Base-by-base conservation (phyloP, 2,797 vertebrate species). In the Champsocephalus esox region DNA sequence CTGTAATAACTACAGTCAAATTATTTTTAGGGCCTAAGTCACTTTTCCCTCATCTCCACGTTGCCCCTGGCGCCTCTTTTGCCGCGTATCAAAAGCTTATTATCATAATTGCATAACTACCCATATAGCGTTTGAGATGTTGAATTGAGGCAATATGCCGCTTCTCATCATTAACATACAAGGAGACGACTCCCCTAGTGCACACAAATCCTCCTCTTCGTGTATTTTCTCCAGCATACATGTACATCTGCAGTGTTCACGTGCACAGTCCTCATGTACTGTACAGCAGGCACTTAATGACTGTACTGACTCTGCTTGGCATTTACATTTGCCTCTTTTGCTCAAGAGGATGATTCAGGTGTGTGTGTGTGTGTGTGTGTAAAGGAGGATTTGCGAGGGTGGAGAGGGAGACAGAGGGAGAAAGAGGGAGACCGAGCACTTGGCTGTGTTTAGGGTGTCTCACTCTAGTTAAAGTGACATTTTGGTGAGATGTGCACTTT, bases 401-500 rank as follows among this genome's bases (percentile, higher is more conserved):
- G 5, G 52, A 49, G 61, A 64, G 56, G 74, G 52, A 50, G 43
- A 8, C 46, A 16, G 17, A 75, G 41, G 71, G 59, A 52, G 32
- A 49, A 77, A 59, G 50, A 66, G 43, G 8, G 34, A 57, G 41
- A 67, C 52, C 54, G 80, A 84, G 46, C 17, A 75, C 71, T 85
- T 71, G 81, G 64, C 76, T 84, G 77, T 71, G 71, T 91, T 88
- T 82, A 87, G 56, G 75, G 81, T 71, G 74, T 62, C 77, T 83
- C 57, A 32, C 68, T 77, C 83, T 69, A 85, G 82, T 79, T 68
- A 88, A 87, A 87, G 82, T 93, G 93, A 93, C 92, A 93, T 92
- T 93, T 91, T 81, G 84, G 89, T 82, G 79, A 80, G 90, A 92
- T 92, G 88, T 91, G 93, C 91, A 90, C 88, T 93, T 93, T 92